Base-by-base conservation (phyloP, 2,797 vertebrate species). In the Halcyon chelicuti region DNA sequence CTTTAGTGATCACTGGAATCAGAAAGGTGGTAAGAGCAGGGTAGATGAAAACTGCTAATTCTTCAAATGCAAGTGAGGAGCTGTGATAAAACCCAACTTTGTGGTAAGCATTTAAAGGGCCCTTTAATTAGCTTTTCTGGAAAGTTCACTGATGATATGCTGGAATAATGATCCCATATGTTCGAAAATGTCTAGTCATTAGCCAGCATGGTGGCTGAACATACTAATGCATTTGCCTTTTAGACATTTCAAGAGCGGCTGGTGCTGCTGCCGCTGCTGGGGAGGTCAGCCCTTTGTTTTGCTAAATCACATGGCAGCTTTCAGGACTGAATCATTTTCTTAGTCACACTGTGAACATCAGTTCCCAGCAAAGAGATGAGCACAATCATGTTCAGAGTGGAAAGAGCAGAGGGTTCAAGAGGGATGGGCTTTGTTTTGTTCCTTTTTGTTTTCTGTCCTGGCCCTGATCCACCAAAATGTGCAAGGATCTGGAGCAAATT, bases 91-190 rank as follows among this genome's bases (percentile, higher is more conserved):
- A 88, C 94, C 42, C 94, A 96, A 84, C 96, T 97, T 98, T 98
- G 95, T 98, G 95, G 97, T 97, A 97, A 97, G 96, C 96, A 96
- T 98, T 97, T 97, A 97, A 97, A 98, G 96, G 93, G 81, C 91
- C 77, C 91, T 96, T 97, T 98, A 98, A 98, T 98, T 97, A 98
- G 97, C 89, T 97, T 98, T 98, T 98, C 97, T 98, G 97, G 97
- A 98, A 98, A 97, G 94, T 97, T 98, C 96, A 96, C 95, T 97
- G 97, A 96, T 97, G 97, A 96, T 97, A 96, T 96, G 96, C 97
- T 97, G 83, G 96, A 96, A 97, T 98, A 98, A 98, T 97, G 97
- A 98, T 97, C 96, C 97, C 97, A 90, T 96, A 81, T 97, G 97
- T 97, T 98, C 70, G 54, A 94, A 98, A 98, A 95, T 92, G 94